Base-by-base conservation (phyloP, 2,888 invertebrate genomes). In the Chaetogeoica ovagalla region DNA sequence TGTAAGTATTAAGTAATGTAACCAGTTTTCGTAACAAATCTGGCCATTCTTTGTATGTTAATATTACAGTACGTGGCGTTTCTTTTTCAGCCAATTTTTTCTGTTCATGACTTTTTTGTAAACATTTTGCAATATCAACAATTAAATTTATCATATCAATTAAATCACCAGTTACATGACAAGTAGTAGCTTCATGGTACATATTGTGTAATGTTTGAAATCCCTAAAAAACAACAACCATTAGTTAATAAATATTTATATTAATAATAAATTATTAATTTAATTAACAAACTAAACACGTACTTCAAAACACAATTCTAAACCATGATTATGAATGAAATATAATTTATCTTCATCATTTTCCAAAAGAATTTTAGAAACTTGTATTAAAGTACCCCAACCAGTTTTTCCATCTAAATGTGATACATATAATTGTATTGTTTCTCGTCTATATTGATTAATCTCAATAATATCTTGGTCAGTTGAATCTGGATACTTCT, bases 331-430 rank as follows among this genome's bases (percentile, higher is more conserved):
- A 85, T 93, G 95, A n/a, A 96, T 92, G 19, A 96, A 94, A 85
- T 93, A 93, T 52, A 96, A 87, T 83, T 95, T 90, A 87, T 97
- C 97, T 84, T 96, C 96, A 84, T 94, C 93, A 59, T 92, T 93
- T 85, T 96, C 96, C 63, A 97, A 92, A 65, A 97, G 88, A 84
- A 95, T 94, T 86, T 95, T 91, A 85, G 96, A 91, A 69, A 95
- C 94, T 65, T 94, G 93, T 85, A 97, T 95, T 62, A 97, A 88
- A n/a, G 97, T 96, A 71, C 95, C 93, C 96, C 96, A 97, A 86
- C 94, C 94, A 0, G 95, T 94, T 81, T 96, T 89, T 3, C 95
- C 95, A 87, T 97, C 96, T 75, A 97, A 88, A 84, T 93, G 93
- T 88, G 87, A 83, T 9, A 82, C 60, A 74, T 82, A 82, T 74